Evolutionary conservation across 1,140 invertebrate genomes (phyloP).

Genomic region (Lerema accius): DNA sequence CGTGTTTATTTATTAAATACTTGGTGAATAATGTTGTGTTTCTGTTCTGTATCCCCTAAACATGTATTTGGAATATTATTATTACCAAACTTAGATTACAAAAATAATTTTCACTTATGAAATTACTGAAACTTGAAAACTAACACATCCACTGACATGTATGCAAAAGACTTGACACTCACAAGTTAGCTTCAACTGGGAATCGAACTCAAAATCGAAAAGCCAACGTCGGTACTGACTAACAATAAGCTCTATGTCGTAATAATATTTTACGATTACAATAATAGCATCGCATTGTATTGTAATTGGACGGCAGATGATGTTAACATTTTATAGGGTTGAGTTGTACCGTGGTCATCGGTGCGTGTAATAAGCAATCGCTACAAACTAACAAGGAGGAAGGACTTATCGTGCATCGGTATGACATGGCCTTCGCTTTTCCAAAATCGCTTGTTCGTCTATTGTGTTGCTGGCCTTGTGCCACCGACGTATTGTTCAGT

Average conservation of each 20-base stretch:
- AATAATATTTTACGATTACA: too few relatives aligned
- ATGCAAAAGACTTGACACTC: too few relatives aligned
- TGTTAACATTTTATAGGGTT: constrained; percentile 36
- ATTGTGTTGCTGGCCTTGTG: constrained; percentile 64
- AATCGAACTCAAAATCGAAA: too few relatives aligned
- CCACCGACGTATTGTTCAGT: constrained; percentile 58
- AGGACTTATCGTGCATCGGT: constrained; percentile 60
- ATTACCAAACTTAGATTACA: too few relatives aligned
- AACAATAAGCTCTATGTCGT: too few relatives aligned
- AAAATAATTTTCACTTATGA: too few relatives aligned
- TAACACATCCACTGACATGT: too few relatives aligned
- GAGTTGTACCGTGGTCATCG: constrained; percentile 43
- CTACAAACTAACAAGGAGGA: constrained; percentile 52
- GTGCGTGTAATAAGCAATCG: constrained; percentile 64
- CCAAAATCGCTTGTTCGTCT: constrained; percentile 62
- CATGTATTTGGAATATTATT: too few relatives aligned
- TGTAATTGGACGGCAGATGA: constrained; percentile 4
- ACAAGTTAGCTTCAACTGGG: too few relatives aligned
- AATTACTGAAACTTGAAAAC: too few relatives aligned
- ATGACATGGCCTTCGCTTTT: constrained; percentile 71
- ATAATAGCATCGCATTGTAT: too few relatives aligned
- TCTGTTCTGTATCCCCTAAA: constrained; percentile 28
- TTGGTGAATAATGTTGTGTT: constrained; percentile 42
- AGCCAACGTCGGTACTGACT: too few relatives aligned
- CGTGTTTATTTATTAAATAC: constrained; percentile 75